Conservation (phyloP, 2,797 vertebrate genomes). For the Anabas testudineus region DNA sequence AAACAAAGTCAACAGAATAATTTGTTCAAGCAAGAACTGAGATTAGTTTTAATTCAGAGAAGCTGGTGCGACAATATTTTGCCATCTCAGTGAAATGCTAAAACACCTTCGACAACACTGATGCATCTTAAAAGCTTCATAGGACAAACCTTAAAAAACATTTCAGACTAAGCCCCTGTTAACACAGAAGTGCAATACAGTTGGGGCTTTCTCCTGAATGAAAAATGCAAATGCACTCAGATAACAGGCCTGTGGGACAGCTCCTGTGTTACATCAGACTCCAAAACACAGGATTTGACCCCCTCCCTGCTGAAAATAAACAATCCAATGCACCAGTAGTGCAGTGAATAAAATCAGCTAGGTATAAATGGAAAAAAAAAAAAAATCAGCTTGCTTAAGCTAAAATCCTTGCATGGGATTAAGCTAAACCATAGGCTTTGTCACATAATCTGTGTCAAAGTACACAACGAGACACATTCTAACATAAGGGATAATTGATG, state of each 20-base stretch:
- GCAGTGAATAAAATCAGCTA: conserved; percentile 31
- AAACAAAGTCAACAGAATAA: not conserved
- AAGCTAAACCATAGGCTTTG: conserved; percentile 68
- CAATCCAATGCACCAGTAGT: conserved; percentile 1
- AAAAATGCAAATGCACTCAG: conserved; percentile 37
- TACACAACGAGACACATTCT: conserved; percentile 56
- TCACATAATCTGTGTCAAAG: conserved; percentile 75
- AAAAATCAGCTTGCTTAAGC: conserved; percentile 54
- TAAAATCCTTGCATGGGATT: conserved; percentile 75
- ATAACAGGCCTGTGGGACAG: conserved; percentile 12
- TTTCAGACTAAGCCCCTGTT: conserved; percentile 19
- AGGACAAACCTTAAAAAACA: conserved; percentile 17
- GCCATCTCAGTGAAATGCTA: not conserved
- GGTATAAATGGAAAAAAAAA: conserved; percentile 42
- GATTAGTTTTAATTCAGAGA: not conserved
- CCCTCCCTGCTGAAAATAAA: conserved; percentile 13
- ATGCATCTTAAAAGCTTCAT: conserved; percentile 19
- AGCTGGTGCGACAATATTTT: not conserved
- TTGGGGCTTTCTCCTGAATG: conserved; percentile 35
- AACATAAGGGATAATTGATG: conserved; percentile 62
- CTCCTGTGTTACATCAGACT: conserved; percentile 12
- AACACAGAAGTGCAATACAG: conserved; percentile 20
- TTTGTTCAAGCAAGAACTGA: not conserved
- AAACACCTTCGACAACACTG: not conserved
- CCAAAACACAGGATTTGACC: conserved; percentile 28